Percentiles rank a stretch among this genome's conserved stretches.
Evolutionary conservation across 37 sponge, comb jelly and placozoan species (phyloP).

Genomic region (Oopsacas minuta): DNA sequence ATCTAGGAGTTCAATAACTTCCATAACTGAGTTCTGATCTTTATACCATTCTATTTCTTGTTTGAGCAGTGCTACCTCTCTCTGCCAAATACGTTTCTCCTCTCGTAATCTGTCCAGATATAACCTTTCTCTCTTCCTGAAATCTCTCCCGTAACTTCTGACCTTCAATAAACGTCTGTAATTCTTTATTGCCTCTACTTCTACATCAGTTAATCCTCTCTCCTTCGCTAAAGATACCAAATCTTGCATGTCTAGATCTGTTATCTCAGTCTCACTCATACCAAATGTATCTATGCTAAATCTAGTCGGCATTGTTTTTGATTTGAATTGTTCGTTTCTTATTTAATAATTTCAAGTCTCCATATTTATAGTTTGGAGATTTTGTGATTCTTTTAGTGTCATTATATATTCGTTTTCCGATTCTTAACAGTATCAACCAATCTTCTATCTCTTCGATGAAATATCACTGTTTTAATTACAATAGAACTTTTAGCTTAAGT

Average conservation of each 20-base stretch:
- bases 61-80: background rate
- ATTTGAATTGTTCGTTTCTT: no score
- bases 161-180: background rate
- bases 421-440: no score
- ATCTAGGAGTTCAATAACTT: background rate
- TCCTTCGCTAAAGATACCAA: background rate
- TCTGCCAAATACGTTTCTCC: background rate
- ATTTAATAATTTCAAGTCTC: background rate
- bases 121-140: background rate
- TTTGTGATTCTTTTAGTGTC: slow-evolving; percentile 5
- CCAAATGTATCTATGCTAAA: background rate
- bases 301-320: background rate
- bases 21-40: background rate
- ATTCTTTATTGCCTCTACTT: background rate
- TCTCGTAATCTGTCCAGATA: background rate
- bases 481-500: no score
- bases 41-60: background rate
- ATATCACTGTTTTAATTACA: no score
- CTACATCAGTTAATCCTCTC: background rate
- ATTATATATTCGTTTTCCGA: background rate
- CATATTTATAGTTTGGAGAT: background rate
- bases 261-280: background rate
- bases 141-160: background rate
- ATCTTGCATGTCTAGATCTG: background rate
- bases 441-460: no score